Conservation (phyloP, 2,113 vertebrate species). For the Vidua macroura region DNA sequence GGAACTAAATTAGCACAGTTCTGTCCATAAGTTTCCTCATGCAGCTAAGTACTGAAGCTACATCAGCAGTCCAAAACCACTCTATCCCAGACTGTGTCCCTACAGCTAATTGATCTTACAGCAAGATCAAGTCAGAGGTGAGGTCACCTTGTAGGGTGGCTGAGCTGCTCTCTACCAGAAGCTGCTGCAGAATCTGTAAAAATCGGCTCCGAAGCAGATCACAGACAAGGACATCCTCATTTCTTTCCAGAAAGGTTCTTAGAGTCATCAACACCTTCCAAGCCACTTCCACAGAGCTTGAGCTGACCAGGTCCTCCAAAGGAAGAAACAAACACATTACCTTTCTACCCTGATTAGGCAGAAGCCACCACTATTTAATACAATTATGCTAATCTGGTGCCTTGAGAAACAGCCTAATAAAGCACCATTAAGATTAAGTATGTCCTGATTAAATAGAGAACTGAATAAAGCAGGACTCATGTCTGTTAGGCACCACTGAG, state of each 20-base stretch:
- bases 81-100: background rate
- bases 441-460: background rate
- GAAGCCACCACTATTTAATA: background rate
- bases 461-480: background rate
- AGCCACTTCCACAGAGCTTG: constrained; percentile 72
- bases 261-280: constrained; percentile 76
- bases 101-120: background rate
- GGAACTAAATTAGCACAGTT: background rate
- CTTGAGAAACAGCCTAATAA: constrained; percentile 30
- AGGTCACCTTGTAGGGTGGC: constrained; percentile 65
- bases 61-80: background rate
- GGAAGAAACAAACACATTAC: background rate
- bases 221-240: constrained; percentile 70
- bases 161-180: constrained; percentile 71
- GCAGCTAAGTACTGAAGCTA: background rate
- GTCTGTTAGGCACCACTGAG: background rate
- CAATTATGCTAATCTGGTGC: background rate
- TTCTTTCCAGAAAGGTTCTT: constrained; percentile 70
- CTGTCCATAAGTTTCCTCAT: background rate
- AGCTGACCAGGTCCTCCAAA: constrained; percentile 81
- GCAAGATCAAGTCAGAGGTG: background rate
- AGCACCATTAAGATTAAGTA: background rate
- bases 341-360: background rate
- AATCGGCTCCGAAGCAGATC: constrained; percentile 78
- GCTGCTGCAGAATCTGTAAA: constrained; percentile 82